Evolutionary conservation across 1,140 invertebrate species (phyloP).

Genomic region (Pogonus chalceus): DNA sequence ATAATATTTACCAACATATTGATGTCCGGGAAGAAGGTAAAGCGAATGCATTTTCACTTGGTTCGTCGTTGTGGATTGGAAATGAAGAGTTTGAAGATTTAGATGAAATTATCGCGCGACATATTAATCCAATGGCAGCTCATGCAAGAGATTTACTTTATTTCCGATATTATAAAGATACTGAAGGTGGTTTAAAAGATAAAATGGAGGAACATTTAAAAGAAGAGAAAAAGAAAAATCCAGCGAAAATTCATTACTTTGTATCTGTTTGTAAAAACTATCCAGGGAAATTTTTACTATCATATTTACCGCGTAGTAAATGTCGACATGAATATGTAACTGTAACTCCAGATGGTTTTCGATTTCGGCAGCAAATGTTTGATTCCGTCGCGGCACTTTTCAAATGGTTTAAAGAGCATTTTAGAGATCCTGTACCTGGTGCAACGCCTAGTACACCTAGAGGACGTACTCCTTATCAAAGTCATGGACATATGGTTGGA

Average conservation of each 20-base stretch:
- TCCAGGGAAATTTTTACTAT: constrained; percentile 91
- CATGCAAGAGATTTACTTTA: constrained; percentile 81
- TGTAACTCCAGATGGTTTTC: constrained; percentile 84
- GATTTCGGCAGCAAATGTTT: constrained; percentile 83
- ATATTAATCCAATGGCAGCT: constrained; percentile 92
- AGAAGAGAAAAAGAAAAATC: constrained; percentile 76
- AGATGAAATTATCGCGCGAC: constrained; percentile 96
- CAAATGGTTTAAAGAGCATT: constrained; percentile 97
- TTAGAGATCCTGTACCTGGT: constrained; percentile 76
- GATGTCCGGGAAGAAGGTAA: constrained; percentile 94
- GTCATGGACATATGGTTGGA: constrained; percentile 2
- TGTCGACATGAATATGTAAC: constrained; percentile 86
- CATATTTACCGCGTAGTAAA: constrained; percentile 79
- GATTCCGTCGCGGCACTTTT: constrained; percentile 73
- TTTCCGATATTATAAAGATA: constrained; percentile 82
- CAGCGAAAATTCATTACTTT: constrained; percentile 84
- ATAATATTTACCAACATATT: constrained; percentile 91
- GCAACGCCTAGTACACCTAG: constrained; percentile 63
- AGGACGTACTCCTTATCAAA: constrained; percentile 53
- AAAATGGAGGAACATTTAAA: constrained; percentile 79
- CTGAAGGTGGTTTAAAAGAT: constrained; percentile 62
- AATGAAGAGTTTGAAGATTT: constrained; percentile 93
- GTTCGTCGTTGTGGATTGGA: constrained; percentile 78
- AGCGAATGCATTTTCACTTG: constrained; percentile 91
- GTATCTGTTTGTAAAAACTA: constrained; percentile 50